Percentiles rank a stretch among this genome's conserved stretches.
Conservation (phyloP, 2,113 vertebrate genomes). For the Dromiciops gliroides region DNA sequence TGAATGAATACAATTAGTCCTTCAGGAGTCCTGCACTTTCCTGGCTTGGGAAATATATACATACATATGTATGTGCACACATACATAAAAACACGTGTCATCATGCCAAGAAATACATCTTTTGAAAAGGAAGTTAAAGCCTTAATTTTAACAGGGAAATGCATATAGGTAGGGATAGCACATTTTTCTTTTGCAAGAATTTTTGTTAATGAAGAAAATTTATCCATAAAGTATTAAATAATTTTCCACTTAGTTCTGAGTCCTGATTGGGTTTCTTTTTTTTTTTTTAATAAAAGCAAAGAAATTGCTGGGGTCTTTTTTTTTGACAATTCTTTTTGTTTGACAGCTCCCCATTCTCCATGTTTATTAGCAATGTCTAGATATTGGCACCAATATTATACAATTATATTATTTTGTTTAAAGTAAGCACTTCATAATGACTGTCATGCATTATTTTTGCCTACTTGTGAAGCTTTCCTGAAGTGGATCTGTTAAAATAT, state of each 20-base stretch:
- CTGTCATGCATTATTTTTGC: neutral
- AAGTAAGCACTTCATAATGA: slow-evolving; percentile 32
- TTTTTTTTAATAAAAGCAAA: slow-evolving; percentile 1
- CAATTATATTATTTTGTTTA: slow-evolving; percentile 22
- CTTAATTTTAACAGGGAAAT: slow-evolving; percentile 42
- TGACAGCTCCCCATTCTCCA: neutral
- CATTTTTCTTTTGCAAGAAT: neutral
- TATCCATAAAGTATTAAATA: neutral
- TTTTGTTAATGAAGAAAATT: neutral
- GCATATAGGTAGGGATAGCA: neutral
- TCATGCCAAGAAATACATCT: slow-evolving; percentile 52
- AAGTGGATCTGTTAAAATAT: slow-evolving; percentile 35
- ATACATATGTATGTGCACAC: neutral
- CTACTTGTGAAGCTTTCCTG: neutral
- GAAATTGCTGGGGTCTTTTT: slow-evolving; percentile 32
- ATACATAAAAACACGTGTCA: neutral
- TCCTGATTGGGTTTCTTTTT: neutral
- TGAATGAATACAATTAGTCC: slow-evolving; percentile 90
- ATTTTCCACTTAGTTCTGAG: neutral
- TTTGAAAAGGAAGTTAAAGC: slow-evolving; percentile 58
- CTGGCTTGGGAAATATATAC: slow-evolving; percentile 56
- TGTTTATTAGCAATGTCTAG: neutral
- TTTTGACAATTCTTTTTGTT: slow-evolving; percentile 30
- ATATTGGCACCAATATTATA: neutral
- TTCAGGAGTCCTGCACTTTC: slow-evolving; percentile 83